phyloP scores from a whole-genome alignment of 2,797 vertebrate species.

The Kryptolebias ocellatus region DNA sequence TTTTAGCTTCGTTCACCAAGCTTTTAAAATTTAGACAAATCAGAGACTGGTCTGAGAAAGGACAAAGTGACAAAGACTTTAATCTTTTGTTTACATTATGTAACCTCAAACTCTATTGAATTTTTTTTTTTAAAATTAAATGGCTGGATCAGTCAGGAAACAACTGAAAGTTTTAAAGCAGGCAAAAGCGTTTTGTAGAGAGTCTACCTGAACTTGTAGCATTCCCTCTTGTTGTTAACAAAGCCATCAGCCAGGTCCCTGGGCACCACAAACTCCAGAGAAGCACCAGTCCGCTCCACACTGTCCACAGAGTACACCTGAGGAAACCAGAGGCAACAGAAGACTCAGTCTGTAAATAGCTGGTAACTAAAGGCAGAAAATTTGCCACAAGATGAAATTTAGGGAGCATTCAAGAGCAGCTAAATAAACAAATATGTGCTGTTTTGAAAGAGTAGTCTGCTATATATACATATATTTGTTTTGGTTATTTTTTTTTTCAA shows the following conservation, averaged over 20 bases:
- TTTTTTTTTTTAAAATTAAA: neutral
- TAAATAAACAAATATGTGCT: constrained; percentile 7
- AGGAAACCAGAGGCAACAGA: constrained; percentile 56
- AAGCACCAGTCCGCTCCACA: constrained; percentile 78
- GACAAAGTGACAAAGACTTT: neutral
- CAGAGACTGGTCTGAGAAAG: neutral
- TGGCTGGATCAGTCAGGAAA: neutral
- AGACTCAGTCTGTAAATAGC: constrained; percentile 10
- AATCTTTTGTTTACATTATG: neutral
- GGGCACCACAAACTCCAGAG: constrained; percentile 89
- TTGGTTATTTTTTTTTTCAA: neutral
- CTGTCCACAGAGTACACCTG: constrained; percentile 89
- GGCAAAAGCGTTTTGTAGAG: neutral
- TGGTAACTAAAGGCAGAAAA: neutral
- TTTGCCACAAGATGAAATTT: constrained; percentile 12
- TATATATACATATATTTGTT: neutral
- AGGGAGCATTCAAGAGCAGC: neutral
- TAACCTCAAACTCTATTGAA: neutral
- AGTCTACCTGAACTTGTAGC: constrained; percentile 90
- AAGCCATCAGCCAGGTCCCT: constrained; percentile 91
- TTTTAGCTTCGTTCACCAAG: neutral
- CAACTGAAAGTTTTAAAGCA: neutral
- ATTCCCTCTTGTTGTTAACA: constrained; percentile 94
- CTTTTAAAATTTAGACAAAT: neutral
- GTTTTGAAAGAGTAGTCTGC: neutral